Evolutionary conservation across 2,888 invertebrate genomes (phyloP).

Genomic region (Seladonia tumulorum): DNA sequence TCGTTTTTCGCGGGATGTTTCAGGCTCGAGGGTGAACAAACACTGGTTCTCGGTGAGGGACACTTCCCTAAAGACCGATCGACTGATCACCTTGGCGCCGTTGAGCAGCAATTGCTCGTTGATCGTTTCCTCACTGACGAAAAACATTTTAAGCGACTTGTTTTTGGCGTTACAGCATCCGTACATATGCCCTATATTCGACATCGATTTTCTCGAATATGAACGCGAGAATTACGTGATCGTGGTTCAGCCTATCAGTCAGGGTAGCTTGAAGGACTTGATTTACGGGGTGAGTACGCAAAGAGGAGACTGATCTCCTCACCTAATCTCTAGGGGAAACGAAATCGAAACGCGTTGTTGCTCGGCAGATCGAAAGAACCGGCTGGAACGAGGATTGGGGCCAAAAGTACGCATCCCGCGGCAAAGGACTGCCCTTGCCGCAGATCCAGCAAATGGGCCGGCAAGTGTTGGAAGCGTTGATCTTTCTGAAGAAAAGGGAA

Average conservation of each 20-base stretch:
- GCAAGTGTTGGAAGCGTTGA: constrained; percentile 93
- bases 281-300: constrained; percentile 90
- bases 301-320: no score
- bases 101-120: constrained; percentile 88
- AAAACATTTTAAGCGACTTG: constrained; percentile 90
- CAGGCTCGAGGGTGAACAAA: constrained; percentile 92
- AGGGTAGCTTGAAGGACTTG: constrained; percentile 95
- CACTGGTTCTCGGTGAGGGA: constrained; percentile 97
- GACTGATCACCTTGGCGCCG: constrained; percentile 90
- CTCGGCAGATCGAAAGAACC: constrained; percentile 84
- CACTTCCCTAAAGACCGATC: constrained; percentile 91
- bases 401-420: constrained; percentile 90
- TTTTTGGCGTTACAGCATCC: constrained; percentile 96
- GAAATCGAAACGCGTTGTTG: neutral
- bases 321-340: no score
- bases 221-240: constrained; percentile 87
- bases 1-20: constrained; percentile 30
- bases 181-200: constrained; percentile 95
- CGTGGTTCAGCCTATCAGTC: constrained; percentile 93
- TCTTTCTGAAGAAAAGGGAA: constrained; percentile 94
- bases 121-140: constrained; percentile 88
- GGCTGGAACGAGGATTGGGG: constrained; percentile 93
- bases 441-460: constrained; percentile 95
- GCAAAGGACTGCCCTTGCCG: constrained; percentile 90
- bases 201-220: constrained; percentile 89